phyloP scores from a whole-genome alignment of 2,888 invertebrate species.

The Buathra laborator region DNA sequence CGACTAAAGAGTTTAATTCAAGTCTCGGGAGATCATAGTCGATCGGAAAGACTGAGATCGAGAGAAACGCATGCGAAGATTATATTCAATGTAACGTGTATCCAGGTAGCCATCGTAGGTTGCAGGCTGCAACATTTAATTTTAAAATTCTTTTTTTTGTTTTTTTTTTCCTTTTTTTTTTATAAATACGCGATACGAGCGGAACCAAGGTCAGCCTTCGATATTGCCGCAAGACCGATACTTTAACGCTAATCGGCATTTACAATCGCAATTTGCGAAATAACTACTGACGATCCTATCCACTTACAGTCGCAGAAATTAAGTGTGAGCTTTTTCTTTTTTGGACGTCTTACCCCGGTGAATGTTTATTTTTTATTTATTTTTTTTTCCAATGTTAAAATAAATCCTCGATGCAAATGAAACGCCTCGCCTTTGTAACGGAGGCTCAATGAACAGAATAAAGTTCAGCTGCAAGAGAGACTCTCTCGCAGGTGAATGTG shows the following conservation, averaged over 20 bases:
- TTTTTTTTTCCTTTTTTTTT: too few relatives aligned
- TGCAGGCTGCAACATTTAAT: background rate
- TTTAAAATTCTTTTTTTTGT: background rate
- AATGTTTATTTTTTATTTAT: background rate
- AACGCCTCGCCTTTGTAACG: background rate
- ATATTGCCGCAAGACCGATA: background rate
- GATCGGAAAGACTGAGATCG: background rate
- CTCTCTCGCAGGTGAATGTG: conserved; percentile 1
- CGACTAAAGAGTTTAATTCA: conserved; percentile 38
- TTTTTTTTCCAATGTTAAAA: background rate
- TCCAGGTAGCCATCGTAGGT: background rate
- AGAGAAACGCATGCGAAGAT: background rate
- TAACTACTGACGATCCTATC: background rate
- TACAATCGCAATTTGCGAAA: conserved; percentile 11
- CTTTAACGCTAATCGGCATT: conserved; percentile 7
- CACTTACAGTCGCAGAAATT: background rate
- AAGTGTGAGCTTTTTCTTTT: background rate
- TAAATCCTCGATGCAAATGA: conserved; percentile 8
- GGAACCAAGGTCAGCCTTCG: conserved; percentile 1
- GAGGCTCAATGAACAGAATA: background rate
- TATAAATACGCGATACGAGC: too few relatives aligned
- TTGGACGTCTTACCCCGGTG: background rate
- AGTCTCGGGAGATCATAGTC: conserved; percentile 32
- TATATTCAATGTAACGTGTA: background rate
- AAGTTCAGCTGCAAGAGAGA: background rate